These are phyloP conservation scores for Distichodus sexfasciatus DNA, from an alignment of 2,797 vertebrate species.

Conservation along the genomic window DNA sequence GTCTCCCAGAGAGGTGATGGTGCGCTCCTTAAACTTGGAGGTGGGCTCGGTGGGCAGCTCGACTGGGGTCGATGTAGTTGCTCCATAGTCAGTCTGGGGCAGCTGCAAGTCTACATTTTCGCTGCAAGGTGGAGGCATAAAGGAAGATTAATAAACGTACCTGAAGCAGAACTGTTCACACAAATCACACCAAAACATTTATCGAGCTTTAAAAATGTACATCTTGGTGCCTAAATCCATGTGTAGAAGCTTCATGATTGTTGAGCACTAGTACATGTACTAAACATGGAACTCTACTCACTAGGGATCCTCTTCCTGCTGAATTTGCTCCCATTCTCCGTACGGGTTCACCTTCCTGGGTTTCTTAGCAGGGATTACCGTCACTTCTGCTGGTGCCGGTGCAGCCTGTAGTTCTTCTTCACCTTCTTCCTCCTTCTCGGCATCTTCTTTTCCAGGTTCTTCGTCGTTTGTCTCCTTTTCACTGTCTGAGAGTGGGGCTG, in stretches of 20 bases:
- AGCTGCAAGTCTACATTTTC: constrained; percentile 87
- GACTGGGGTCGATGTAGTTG: constrained; percentile 56
- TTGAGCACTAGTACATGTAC: no score
- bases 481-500: constrained; percentile 9
- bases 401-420: background rate
- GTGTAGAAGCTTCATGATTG: no score
- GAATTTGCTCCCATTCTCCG: constrained; percentile 84
- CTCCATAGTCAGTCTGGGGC: constrained; percentile 73
- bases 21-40: constrained; percentile 88
- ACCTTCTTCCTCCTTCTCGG: background rate
- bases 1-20: constrained; percentile 87
- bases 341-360: constrained; percentile 79
- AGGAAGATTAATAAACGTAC: no score
- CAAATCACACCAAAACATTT: no score
- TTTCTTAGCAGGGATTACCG: constrained; percentile 51
- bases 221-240: no score
- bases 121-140: constrained; percentile 60
- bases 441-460: background rate
- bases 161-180: no score
- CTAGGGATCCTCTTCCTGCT: constrained; percentile 73
- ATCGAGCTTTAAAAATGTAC: no score
- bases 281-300: constrained; percentile 52
- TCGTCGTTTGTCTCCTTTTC: constrained; percentile 35
- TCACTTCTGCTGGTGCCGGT: background rate
- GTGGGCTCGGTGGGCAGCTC: constrained; percentile 72